Conservation (phyloP, 2,113 vertebrate genomes). For the Nycticebus coucang region DNA sequence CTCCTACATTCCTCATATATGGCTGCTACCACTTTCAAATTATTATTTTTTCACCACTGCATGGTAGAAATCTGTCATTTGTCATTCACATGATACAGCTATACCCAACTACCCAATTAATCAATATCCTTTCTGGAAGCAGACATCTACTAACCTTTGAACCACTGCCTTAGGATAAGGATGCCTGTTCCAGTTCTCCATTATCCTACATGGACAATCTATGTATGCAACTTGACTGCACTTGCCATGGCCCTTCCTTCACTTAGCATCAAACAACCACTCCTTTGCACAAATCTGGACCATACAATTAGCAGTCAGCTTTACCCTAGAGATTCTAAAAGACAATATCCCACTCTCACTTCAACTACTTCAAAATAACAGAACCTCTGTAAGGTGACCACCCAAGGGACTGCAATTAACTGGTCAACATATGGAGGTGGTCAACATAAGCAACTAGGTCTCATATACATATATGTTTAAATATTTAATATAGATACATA, state of each 20-base stretch:
- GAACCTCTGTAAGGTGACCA: no score
- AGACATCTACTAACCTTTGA: background rate
- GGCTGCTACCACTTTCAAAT: background rate
- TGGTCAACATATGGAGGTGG: no score
- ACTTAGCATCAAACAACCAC: background rate
- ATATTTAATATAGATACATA: background rate
- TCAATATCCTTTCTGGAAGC: background rate
- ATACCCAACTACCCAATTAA: background rate
- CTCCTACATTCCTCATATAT: background rate
- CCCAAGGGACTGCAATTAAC: no score
- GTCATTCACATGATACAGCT: background rate
- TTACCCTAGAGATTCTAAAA: background rate
- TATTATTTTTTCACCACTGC: background rate
- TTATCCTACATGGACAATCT: background rate
- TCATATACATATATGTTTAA: conserved; percentile 29
- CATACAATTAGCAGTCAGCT: background rate
- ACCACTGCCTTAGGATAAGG: background rate
- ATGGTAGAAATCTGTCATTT: background rate
- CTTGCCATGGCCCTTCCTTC: background rate
- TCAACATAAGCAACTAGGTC: no score
- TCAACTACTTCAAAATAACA: background rate
- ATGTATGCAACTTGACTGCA: background rate
- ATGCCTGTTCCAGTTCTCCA: background rate
- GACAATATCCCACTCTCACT: background rate
- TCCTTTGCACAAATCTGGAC: background rate